Conservation (phyloP, 2,888 invertebrate genomes). For the Agrotis ipsilon region DNA sequence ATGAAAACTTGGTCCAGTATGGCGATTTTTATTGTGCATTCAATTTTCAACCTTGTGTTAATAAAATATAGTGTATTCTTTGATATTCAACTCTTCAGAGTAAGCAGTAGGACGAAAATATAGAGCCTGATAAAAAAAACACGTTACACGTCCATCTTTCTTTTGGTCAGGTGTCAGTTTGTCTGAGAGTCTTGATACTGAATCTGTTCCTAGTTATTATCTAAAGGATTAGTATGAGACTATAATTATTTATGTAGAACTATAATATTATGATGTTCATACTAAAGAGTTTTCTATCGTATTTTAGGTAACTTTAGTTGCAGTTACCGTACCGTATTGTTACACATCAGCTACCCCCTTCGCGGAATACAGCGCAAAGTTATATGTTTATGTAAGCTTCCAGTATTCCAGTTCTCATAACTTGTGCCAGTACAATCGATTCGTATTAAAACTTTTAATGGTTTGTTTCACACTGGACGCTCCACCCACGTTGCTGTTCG, state of each 20-base stretch:
- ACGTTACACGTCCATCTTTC: too few relatives aligned
- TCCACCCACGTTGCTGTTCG: constrained; percentile 62
- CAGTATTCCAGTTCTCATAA: constrained; percentile 57
- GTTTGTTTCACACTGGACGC: constrained; percentile 64
- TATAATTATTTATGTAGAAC: too few relatives aligned
- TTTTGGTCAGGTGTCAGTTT: neutral
- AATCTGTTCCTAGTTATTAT: neutral
- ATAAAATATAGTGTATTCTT: neutral
- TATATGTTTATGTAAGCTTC: constrained; percentile 10
- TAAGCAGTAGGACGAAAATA: neutral
- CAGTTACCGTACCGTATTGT: too few relatives aligned
- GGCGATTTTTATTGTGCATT: neutral
- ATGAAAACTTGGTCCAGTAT: too few relatives aligned
- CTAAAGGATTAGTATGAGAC: too few relatives aligned
- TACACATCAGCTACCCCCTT: neutral
- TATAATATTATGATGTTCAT: too few relatives aligned
- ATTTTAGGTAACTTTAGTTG: neutral
- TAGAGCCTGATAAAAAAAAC: neutral
- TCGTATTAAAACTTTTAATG: constrained; percentile 73
- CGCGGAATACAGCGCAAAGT: neutral
- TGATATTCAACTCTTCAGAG: neutral
- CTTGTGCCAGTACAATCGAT: constrained; percentile 65
- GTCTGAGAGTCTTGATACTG: too few relatives aligned
- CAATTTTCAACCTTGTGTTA: neutral
- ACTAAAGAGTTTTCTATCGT: too few relatives aligned